Base-by-base conservation (phyloP, 1,140 invertebrate species). In the Choristoneura fumiferana region DNA sequence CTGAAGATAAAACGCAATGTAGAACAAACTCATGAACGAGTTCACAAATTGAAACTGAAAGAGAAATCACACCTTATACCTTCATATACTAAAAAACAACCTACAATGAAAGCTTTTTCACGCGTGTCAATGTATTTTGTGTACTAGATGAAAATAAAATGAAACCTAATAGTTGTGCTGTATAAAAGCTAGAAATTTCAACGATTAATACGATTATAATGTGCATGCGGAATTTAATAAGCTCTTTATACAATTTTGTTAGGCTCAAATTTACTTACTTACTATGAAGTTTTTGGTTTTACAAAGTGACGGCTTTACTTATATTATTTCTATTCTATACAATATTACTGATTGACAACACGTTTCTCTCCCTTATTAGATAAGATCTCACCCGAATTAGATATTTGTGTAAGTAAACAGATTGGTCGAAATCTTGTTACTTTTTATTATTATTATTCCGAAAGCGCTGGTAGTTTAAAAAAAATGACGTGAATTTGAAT, bases 1-100 rank as follows among this genome's bases (percentile, higher is more conserved):
- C 91, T 97, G 95, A 45, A 98, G 92, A 89, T 99, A 98, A 89
- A 99, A 99, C 10, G 97, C 98, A 82, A 99, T 98, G 91, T 99
- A 99, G 90, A 99, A 99, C 60, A 99, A 93, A 60, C 97, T 98
- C 67, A 98, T 93, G 87, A 99, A 99, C 8, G 98, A 98, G 91
- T 99, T 99, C 60, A 99, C 96, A 91, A 98, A 99, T 92, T 99
- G 97, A 92, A 99, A 99, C 93, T 95, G 91, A 78, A 87, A 88
- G 22, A 22, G n/a, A 68, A 60, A 64, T 66, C 12, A 13, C 13
- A 61, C 13, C 54, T 58, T 55, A 8, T 38, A 49, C 39, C 9
- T 5, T 29, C 5, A 13, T 37, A 8, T n/a, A 2, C 6, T 14
- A 38, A 36, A 37, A 18, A 29, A 29, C 6, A 29, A 29, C 22